Base-by-base conservation (phyloP, 1,140 invertebrate species). In the Asobara japonica region DNA sequence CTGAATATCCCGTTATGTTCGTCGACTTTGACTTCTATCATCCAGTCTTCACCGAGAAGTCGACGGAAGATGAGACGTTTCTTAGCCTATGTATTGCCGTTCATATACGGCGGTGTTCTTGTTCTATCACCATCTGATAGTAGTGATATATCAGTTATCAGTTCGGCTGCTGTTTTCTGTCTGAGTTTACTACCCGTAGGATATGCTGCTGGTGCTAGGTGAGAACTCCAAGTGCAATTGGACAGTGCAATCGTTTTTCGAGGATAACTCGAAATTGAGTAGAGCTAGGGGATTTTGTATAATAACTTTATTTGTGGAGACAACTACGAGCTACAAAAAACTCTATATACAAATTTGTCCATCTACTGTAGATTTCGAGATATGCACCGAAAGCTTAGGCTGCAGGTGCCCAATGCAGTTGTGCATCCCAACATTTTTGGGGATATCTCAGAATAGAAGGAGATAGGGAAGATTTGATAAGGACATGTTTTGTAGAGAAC, bases 11-110 rank as follows among this genome's bases (percentile, higher is more conserved):
- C 86, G 86, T 86, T 87, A 86, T 80, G 76, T 78, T 76, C 82
- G 69, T 80, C 65, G 81, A 77, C 78, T 76, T 81, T 74, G 74
- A 77, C 78, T 79, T 25, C n/a, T 22, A 22, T 45, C 77, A 80
- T 79, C 74, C 81, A 86, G 84, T 86, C 84, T 84, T 81, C 81
- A 82, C 82, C 80, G 77, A 71, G 79, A 80, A 84, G 83, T 83
- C 83, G 79, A 83, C 80, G 78, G 78, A 83, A 82, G 80, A 86
- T 86, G 83, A 81, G 85, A 80, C 78, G 76, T 73, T 72, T 84
- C 36, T 56, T 84, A 64, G 74, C 38, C 61, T 80, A 77, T 71
- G 75, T 84, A 29, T 69, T 71, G 72, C 72, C 71, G 45, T 2
- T 75, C 33, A 2, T 83, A 61, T 66, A 84, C 64, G 78, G 81